Percentiles rank a stretch among this genome's conserved stretches.
Conservation (phyloP, 2,888 invertebrate species). For the Polydrusus tereticollis region DNA sequence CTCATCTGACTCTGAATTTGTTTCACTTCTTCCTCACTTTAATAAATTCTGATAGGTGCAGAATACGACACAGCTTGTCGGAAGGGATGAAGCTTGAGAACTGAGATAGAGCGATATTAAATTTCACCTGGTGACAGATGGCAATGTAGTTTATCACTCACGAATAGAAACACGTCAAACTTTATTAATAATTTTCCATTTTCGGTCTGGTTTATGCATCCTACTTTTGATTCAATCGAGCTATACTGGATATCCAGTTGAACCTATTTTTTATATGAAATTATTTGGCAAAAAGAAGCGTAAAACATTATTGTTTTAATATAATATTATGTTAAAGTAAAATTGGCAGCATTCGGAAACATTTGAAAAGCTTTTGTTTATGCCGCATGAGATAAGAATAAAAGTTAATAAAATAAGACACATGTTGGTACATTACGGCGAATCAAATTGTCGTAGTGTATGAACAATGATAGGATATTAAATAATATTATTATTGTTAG, state of each 20-base stretch:
- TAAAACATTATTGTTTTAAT: too few relatives aligned
- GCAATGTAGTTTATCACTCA: conserved; percentile 66
- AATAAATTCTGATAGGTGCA: conserved; percentile 47
- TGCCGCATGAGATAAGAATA: too few relatives aligned
- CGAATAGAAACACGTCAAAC: conserved; percentile 61
- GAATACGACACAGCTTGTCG: conserved; percentile 35
- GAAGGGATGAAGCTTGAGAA: conserved; percentile 41
- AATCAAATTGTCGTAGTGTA: too few relatives aligned
- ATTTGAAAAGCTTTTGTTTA: too few relatives aligned
- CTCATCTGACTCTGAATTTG: conserved; percentile 22
- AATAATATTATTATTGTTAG: too few relatives aligned
- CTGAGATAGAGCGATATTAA: conserved; percentile 65
- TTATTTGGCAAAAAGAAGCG: too few relatives aligned
- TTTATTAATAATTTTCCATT: conserved; percentile 54
- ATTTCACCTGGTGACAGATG: conserved; percentile 69
- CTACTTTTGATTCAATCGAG: not conserved
- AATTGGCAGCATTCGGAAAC: too few relatives aligned
- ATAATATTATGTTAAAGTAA: too few relatives aligned
- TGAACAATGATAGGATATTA: too few relatives aligned
- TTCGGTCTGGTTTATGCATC: conserved; percentile 21
- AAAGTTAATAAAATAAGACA: too few relatives aligned
- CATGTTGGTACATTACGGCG: too few relatives aligned
- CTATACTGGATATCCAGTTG: not conserved
- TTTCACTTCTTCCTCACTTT: conserved; percentile 37
- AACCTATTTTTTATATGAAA: not conserved